phyloP scores from a whole-genome alignment of 2,113 vertebrate genomes.

The Phalacrocorax carbo region DNA sequence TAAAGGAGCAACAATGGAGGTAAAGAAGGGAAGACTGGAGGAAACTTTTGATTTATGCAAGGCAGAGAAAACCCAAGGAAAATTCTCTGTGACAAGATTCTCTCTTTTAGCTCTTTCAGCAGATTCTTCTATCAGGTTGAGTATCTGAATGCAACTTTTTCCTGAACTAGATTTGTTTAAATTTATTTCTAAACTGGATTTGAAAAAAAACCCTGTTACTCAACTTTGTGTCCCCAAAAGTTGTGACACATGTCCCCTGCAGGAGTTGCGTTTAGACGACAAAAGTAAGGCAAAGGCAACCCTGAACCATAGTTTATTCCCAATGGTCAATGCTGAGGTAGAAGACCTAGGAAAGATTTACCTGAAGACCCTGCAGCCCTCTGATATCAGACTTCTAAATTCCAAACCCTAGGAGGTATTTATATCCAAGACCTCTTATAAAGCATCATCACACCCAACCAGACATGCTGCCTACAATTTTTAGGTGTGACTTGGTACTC shows the following conservation, averaged over 20 bases:
- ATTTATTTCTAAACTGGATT: not conserved
- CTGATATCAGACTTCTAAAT: not conserved
- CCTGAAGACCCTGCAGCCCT: not conserved
- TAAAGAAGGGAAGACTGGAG: not conserved
- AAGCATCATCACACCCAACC: not conserved
- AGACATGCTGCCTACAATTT: not conserved
- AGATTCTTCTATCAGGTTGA: not conserved
- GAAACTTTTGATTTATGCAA: not conserved
- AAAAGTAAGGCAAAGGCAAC: not conserved
- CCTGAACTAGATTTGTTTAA: not conserved
- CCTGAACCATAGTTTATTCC: not conserved
- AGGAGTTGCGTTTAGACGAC: not conserved
- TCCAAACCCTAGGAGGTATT: not conserved
- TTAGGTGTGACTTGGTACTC: not conserved
- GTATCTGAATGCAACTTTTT: not conserved
- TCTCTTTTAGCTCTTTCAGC: not conserved
- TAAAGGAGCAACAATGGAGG: not conserved
- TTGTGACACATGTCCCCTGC: too few species aligned
- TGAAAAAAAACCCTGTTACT: not conserved
- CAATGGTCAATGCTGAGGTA: not conserved
- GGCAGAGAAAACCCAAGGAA: not conserved
- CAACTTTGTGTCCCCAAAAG: not conserved
- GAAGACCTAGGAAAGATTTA: not conserved
- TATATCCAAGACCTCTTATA: not conserved
- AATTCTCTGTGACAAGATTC: not conserved